These are phyloP conservation scores for Archilochus colubris DNA, from an alignment of 2,113 vertebrate genomes.

Conservation along the genomic window DNA sequence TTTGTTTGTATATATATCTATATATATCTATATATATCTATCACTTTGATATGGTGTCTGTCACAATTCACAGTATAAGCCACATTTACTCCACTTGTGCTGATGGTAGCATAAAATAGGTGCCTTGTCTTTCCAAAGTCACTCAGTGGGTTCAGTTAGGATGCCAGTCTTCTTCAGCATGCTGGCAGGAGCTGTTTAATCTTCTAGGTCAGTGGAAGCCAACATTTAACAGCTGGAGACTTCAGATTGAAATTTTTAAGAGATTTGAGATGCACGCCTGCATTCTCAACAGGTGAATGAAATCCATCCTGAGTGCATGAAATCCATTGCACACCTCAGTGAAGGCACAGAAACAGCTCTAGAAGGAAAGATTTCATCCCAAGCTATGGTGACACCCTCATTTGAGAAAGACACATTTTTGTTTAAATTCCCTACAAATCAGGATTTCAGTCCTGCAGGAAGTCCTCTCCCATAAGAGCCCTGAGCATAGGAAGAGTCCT, in stretches of 20 bases:
- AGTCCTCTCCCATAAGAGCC: neutral
- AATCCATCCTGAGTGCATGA: neutral
- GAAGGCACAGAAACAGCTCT: neutral
- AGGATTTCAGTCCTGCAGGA: neutral
- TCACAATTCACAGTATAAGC: neutral
- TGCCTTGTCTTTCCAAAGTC: neutral
- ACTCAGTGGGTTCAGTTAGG: neutral
- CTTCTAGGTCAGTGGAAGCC: conserved; percentile 39
- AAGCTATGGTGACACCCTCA: neutral
- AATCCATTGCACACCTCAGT: neutral
- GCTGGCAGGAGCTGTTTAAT: neutral
- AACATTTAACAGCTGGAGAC: conserved; percentile 13
- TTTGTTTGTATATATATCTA: neutral
- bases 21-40: neutral
- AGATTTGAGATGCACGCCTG: neutral
- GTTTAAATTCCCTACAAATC: neutral
- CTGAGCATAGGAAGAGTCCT: neutral
- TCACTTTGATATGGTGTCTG: neutral
- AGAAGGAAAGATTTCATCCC: neutral
- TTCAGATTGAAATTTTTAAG: conserved; percentile 10
- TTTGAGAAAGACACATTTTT: neutral
- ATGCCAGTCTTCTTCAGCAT: neutral
- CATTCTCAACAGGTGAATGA: neutral
- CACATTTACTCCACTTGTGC: neutral
- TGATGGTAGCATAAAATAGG: neutral